Base-by-base conservation (phyloP, 2,888 invertebrate species). In the Oxystoma pomonae region DNA sequence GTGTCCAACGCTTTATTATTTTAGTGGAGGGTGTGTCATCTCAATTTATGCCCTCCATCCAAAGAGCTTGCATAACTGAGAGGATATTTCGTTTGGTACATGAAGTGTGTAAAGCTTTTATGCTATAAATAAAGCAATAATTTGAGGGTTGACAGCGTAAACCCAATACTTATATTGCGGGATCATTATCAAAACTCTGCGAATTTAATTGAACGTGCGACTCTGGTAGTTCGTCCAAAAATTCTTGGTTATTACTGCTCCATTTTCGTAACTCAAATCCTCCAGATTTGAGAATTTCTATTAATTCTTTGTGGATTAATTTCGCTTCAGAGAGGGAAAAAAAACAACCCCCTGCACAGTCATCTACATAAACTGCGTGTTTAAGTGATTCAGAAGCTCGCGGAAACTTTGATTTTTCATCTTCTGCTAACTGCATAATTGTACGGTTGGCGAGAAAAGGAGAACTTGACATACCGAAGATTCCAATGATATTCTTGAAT, bases 201-300 rank as follows among this genome's bases (percentile, higher is more conserved):
- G 50, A n/a, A n/a, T 50, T 50, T 50, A 50, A 50, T n/a, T 50
- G 50, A 50, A 50, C n/a, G n/a, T 50, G n/a, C 50, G 50, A 50
- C 50, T 50, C 50, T 9, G 50, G 50, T 50, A 50, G n/a, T 12
- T 50, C 50, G 12, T 9, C 9, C n/a, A 50, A 12, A n/a, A 50
- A 50, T 12, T 50, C n/a, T 50, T 12, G n/a, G 50, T 50, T 50
- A 50, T 50, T 50, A 50, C 12, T 50, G 50, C 50, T 50, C 50
- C 50, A 50, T 50, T 50, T 50, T n/a, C 9, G 9, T 12, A 50
- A n/a, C n/a, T 50, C 50, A 50, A 50, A 50, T 50, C 50, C 50
- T 12, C 50, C 50, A 12, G n/a, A 50, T n/a, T 50, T 50, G 9
- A 50, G 50, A 50, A 50, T 50, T 50, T 9, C 50, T 50, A 50